phyloP scores from a whole-genome alignment of 2,888 invertebrate species.

The Pseudoips prasinana region DNA sequence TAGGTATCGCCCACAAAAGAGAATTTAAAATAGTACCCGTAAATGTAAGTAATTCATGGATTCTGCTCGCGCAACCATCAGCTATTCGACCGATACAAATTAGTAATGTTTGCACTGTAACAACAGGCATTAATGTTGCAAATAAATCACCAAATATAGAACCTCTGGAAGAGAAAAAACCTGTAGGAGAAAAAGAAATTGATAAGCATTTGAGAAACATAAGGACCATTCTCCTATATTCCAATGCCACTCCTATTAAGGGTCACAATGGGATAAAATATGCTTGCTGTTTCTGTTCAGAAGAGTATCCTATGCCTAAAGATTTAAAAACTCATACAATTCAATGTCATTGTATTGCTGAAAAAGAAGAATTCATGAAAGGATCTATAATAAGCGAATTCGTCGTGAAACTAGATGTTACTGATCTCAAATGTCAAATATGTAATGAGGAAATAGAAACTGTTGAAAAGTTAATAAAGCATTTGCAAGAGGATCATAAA shows the following conservation, averaged over 20 bases:
- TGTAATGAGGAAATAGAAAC: constrained; percentile 7
- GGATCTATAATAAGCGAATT: neutral
- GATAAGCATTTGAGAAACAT: constrained; percentile 47
- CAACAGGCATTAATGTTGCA: too few species aligned
- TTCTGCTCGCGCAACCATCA: too few species aligned
- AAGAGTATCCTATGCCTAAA: constrained; percentile 35
- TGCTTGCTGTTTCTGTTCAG: constrained; percentile 44
- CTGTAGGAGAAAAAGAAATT: constrained; percentile 9
- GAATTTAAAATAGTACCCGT: too few species aligned
- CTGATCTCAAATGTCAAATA: constrained; percentile 19
- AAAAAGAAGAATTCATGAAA: too few species aligned
- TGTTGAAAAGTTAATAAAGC: constrained; percentile 13
- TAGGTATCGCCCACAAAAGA: neutral
- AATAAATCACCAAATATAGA: too few species aligned
- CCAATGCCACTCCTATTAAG: constrained; percentile 58
- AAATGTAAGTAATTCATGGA: too few species aligned
- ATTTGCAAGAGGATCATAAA: constrained; percentile 20
- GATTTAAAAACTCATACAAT: constrained; percentile 47
- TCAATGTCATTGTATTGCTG: constrained; percentile 20
- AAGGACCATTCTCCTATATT: constrained; percentile 37
- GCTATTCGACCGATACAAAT: too few species aligned
- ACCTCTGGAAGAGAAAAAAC: too few species aligned
- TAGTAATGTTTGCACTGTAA: too few species aligned
- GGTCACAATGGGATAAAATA: constrained; percentile 44
- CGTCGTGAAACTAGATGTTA: constrained; percentile 9